phyloP scores from a whole-genome alignment of 2,888 invertebrate genomes.

The Brachynemurus nebulosus region DNA sequence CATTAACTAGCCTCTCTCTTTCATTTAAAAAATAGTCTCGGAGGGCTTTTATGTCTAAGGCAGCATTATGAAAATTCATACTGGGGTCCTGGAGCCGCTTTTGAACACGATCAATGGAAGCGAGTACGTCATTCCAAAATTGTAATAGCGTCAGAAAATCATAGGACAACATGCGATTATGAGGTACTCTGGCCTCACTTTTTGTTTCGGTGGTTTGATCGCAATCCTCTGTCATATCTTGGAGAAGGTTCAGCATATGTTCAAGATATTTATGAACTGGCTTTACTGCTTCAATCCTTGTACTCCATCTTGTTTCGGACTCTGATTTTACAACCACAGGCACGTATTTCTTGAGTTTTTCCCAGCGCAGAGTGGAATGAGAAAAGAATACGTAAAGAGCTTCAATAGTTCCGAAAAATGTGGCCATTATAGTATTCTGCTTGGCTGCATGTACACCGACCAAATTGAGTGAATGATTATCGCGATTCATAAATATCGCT shows the following conservation, averaged over 20 bases:
- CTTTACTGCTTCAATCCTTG: too few species aligned
- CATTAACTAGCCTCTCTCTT: not conserved
- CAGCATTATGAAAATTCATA: not conserved
- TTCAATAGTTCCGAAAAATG: conserved; percentile 6
- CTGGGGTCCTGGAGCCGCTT: not conserved
- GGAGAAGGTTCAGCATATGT: not conserved
- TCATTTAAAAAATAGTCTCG: not conserved
- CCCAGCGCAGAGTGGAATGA: conserved; percentile 5
- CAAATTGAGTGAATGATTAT: not conserved
- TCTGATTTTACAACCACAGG: too few species aligned
- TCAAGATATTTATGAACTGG: too few species aligned
- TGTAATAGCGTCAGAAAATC: too few species aligned
- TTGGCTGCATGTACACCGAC: conserved; percentile 5
- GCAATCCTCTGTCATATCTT: too few species aligned
- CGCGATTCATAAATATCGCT: not conserved
- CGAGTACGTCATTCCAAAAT: not conserved
- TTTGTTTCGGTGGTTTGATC: too few species aligned
- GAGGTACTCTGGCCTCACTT: too few species aligned
- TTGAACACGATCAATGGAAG: not conserved
- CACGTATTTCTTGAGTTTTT: too few species aligned
- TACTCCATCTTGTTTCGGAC: too few species aligned
- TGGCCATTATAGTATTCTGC: not conserved
- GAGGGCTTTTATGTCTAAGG: not conserved
- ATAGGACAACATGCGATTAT: too few species aligned
- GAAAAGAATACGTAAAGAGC: conserved; percentile 5